Conservation (phyloP, 2,797 vertebrate genomes). For the Sternarchorhynchus goeldii region DNA sequence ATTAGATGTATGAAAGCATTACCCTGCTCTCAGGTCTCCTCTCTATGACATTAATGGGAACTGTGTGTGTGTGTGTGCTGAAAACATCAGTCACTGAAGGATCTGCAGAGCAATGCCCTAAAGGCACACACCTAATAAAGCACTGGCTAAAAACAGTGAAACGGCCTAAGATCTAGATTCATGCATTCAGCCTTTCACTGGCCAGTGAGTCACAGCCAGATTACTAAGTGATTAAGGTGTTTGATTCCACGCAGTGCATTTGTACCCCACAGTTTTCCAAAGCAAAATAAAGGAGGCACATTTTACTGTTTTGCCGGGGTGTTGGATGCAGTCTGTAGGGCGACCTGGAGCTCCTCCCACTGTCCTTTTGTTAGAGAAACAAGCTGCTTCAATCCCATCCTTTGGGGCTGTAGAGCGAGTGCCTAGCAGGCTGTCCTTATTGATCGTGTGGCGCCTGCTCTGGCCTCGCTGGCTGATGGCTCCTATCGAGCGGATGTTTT, state of each 20-base stretch:
- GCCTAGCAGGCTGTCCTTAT: conserved; percentile 51
- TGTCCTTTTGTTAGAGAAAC: conserved; percentile 38
- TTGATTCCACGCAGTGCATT: neutral
- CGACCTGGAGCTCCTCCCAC: conserved; percentile 17
- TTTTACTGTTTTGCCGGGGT: too few relatives aligned
- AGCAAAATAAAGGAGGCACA: neutral
- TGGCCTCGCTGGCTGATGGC: conserved; percentile 50
- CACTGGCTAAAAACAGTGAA: conserved; percentile 53
- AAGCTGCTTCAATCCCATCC: conserved; percentile 29
- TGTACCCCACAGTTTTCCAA: neutral
- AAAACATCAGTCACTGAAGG: conserved; percentile 57
- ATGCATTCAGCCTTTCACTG: conserved; percentile 62
- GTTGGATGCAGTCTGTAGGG: neutral
- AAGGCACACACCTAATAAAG: conserved; percentile 51
- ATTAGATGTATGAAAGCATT: neutral
- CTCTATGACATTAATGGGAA: conserved; percentile 12
- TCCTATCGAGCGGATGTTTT: neutral
- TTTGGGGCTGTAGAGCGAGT: conserved; percentile 28
- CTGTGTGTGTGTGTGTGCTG: neutral
- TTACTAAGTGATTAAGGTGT: neutral
- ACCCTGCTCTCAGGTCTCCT: conserved; percentile 20
- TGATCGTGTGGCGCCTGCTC: conserved; percentile 52
- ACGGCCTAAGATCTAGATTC: conserved; percentile 50
- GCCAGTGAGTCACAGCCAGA: conserved; percentile 42
- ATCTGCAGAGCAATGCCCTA: conserved; percentile 48